Conservation (phyloP, 2,888 invertebrate genomes). For the Dynastes maya region DNA sequence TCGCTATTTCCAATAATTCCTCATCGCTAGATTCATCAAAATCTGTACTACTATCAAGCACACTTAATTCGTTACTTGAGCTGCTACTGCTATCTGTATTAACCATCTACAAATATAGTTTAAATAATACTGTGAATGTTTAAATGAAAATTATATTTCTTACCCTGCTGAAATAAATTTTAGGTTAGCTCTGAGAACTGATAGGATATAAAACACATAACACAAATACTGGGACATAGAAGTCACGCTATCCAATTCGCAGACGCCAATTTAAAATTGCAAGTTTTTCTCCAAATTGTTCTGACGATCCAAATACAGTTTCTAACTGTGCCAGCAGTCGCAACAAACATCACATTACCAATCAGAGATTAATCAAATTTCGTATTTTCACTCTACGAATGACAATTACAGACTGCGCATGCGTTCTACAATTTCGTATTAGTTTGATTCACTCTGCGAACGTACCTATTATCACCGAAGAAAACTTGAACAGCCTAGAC, state of each 20-base stretch:
- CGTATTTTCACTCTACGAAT: not conserved
- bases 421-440: not conserved
- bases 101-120: not conserved
- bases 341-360: not conserved
- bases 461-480: not conserved
- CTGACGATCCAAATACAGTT: not conserved
- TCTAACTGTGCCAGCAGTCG: not conserved
- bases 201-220: not conserved
- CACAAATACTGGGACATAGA: not conserved
- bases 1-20: not conserved
- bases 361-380: not conserved
- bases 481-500: no score
- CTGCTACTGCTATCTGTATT: constrained; percentile 6
- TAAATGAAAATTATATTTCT: not conserved
- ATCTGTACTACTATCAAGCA: not conserved
- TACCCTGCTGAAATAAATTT: not conserved
- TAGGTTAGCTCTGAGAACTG: not conserved
- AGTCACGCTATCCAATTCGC: not conserved
- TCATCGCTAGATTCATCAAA: not conserved
- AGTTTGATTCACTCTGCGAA: constrained; percentile 2
- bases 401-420: not conserved
- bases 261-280: not conserved
- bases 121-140: not conserved
- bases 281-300: not conserved
- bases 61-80: not conserved